Base-by-base conservation (phyloP, 2,113 vertebrate genomes). In the Poecilia latipinna region DNA sequence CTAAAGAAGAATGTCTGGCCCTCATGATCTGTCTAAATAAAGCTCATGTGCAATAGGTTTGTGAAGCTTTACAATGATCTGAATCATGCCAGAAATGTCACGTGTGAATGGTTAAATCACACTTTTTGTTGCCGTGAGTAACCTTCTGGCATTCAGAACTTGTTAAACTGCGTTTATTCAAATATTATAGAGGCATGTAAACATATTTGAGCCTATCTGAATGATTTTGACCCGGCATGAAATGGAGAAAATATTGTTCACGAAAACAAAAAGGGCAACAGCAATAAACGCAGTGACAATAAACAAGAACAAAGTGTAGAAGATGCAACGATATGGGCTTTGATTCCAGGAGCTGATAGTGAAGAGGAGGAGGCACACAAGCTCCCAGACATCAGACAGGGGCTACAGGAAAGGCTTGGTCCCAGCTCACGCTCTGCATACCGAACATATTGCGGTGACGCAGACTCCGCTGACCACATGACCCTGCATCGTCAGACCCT, bases 401-500 rank as follows among this genome's bases (percentile, higher is more conserved):
- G 78, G 74, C 73, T 66, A 75, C 77, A 75, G 89, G 83, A 90
- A 85, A 86, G 77, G 81, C 77, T 74, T 69, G 75, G 80, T 80
- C 70, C 68, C 72, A 8, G 84, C 84, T 82, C 78, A 68, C 71
- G 72, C 28, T 61, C 81, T 19, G 61, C 88, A 89, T 88, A 82
- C 79, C 86, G 19, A 87, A 89, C 84, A 88, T 82, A 87, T 83
- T 88, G 81, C 31, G 1, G 82, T 88, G 86, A 91, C 81, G 73
- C 86, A 79, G 69, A 73, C 42, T n/a, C 80, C 72, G 10, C 76
- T 78, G 78, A 86, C 79, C 81, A 85, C 70, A 51, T 85, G 83
- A 87, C 83, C 84, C 77, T 64, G 89, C 82, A 83, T 26, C 82
- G n/a, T 74, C 62, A 42, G 66, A 77, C 70, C 61, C 72, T 51